Evolutionary conservation across 2,113 vertebrate genomes (phyloP).

Genomic region (Cyprinodon tularosa): DNA sequence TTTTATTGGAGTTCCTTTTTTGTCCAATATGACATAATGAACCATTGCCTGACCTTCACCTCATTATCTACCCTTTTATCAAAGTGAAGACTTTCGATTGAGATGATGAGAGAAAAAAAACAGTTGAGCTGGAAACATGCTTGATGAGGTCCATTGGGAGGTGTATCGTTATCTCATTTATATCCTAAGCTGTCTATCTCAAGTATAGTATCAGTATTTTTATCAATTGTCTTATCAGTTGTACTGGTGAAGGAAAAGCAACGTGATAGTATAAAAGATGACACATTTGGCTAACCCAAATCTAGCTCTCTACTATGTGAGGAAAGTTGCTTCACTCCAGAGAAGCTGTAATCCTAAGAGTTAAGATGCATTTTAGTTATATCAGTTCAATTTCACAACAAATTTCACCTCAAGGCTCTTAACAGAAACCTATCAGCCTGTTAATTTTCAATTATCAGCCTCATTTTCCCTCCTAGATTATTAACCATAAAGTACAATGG

Average conservation of each 20-base stretch:
- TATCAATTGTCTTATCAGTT: neutral
- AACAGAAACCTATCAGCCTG: neutral
- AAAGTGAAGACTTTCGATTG: constrained; percentile 21
- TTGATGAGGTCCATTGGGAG: neutral
- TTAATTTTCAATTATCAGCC: neutral
- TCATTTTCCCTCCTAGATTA: too few species aligned
- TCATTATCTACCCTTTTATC: constrained; percentile 44
- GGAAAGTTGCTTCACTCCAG: neutral
- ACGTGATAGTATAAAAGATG: neutral
- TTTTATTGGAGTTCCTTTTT: constrained; percentile 30
- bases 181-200: constrained; percentile 6
- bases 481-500: too few species aligned
- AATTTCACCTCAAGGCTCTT: neutral
- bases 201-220: constrained; percentile 11
- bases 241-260: neutral
- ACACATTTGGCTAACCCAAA: neutral
- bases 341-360: neutral
- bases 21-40: neutral
- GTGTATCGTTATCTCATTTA: constrained; percentile 21
- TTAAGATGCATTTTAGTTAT: neutral
- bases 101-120: constrained; percentile 22
- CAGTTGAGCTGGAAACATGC: neutral
- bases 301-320: neutral
- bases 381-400: neutral
- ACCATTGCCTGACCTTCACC: constrained; percentile 50